phyloP scores from a whole-genome alignment of 2,113 vertebrate species.

The Anarhynchus alexandrinus region DNA sequence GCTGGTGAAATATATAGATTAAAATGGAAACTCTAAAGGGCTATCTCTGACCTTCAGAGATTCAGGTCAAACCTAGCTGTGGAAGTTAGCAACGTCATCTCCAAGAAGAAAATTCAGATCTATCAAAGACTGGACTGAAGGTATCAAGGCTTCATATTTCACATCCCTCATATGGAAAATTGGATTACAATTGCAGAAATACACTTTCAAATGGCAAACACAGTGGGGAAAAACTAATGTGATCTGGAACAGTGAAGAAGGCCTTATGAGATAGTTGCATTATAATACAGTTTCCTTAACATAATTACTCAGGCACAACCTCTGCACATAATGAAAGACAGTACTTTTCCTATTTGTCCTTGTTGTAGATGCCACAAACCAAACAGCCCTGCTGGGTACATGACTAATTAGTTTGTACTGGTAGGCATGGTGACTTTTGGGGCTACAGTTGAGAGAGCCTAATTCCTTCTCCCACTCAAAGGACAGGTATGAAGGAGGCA shows the following conservation, averaged over 20 bases:
- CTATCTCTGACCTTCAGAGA: background rate
- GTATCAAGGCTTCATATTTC: background rate
- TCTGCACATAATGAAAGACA: background rate
- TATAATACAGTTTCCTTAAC: background rate
- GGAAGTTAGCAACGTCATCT: background rate
- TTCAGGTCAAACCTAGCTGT: background rate
- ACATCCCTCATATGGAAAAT: background rate
- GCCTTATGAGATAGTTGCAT: background rate
- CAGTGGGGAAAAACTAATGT: background rate
- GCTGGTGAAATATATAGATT: background rate
- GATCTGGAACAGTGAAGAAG: background rate
- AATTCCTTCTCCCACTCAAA: background rate
- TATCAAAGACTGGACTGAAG: constrained; percentile 6
- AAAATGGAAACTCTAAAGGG: background rate
- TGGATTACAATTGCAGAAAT: background rate
- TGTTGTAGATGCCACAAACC: background rate
- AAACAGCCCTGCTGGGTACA: background rate
- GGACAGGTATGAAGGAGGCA: background rate
- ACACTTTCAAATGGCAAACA: background rate
- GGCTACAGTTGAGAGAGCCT: background rate
- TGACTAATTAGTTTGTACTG: background rate
- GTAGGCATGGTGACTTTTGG: background rate
- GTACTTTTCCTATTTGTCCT: background rate
- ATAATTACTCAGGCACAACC: background rate
- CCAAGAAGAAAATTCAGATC: background rate